phyloP scores from a whole-genome alignment of 2,113 vertebrate species.

The Hemicordylus capensis region DNA sequence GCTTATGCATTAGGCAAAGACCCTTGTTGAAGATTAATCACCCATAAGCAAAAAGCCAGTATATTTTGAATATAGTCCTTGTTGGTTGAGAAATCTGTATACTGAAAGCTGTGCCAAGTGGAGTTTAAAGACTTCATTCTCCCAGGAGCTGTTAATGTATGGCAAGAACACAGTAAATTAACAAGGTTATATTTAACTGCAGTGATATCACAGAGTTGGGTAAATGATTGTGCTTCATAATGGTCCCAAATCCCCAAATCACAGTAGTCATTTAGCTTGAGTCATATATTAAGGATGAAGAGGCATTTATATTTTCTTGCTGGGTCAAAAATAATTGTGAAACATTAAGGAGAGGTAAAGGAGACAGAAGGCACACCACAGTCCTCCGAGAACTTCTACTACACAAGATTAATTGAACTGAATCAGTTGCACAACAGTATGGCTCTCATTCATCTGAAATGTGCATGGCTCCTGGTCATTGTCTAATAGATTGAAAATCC shows the following conservation, averaged over 20 bases:
- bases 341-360: constrained; percentile 38
- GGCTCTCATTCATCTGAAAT: not conserved
- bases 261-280: constrained; percentile 58
- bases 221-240: constrained; percentile 45
- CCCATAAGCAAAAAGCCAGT: constrained; percentile 16
- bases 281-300: constrained; percentile 51
- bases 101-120: constrained; percentile 16
- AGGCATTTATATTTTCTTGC: constrained; percentile 49
- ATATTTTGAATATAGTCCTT: constrained; percentile 10
- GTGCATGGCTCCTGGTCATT: not conserved
- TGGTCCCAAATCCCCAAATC: constrained; percentile 48
- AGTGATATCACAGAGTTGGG: constrained; percentile 45
- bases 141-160: constrained; percentile 28
- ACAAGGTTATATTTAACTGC: constrained; percentile 42
- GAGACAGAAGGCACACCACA: constrained; percentile 1
- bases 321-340: constrained; percentile 51
- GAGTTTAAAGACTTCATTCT: constrained; percentile 42
- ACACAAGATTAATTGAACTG: not conserved
- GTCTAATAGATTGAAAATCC: not conserved
- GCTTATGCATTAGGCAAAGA: not conserved
- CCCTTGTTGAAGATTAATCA: not conserved
- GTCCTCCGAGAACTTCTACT: not conserved
- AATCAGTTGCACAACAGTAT: not conserved
- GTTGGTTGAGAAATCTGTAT: constrained; percentile 30
- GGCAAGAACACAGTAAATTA: constrained; percentile 24